These are phyloP conservation scores for Congeria kusceri DNA, from an alignment of 2,888 invertebrate species.

Conservation along the genomic window DNA sequence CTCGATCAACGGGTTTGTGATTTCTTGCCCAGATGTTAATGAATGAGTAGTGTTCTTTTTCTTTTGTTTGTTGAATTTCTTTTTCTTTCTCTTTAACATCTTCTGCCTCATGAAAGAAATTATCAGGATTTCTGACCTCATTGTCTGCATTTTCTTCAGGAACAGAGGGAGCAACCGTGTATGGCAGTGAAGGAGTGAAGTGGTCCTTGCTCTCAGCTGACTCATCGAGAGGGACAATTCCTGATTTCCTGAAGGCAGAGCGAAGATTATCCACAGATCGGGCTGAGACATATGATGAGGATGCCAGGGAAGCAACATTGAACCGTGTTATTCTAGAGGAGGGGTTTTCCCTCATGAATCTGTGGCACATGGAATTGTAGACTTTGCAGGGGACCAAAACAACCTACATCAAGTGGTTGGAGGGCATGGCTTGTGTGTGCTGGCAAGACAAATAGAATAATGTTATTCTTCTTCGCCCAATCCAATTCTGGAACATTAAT, in stretches of 20 bases:
- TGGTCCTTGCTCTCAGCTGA: constrained; percentile 8
- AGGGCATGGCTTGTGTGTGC: constrained; percentile 25
- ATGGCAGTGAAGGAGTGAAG: constrained; percentile 18
- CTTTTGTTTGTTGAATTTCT: neutral
- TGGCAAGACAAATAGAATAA: constrained; percentile 26
- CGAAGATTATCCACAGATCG: constrained; percentile 18
- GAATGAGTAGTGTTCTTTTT: neutral
- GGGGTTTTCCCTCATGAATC: constrained; percentile 32
- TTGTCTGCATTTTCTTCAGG: no score
- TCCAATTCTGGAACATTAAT: constrained; percentile 15
- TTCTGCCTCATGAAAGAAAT: neutral
- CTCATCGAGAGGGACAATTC: constrained; percentile 29
- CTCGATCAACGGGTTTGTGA: neutral
- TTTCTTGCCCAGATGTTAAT: constrained; percentile 4
- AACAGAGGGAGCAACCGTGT: neutral
- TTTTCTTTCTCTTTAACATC: constrained; percentile 2
- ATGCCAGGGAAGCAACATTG: constrained; percentile 36
- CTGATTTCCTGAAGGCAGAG: constrained; percentile 33
- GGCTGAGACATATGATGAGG: constrained; percentile 21
- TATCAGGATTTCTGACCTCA: neutral
- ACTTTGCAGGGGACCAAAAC: constrained; percentile 46
- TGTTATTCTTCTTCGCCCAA: constrained; percentile 32
- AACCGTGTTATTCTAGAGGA: constrained; percentile 34
- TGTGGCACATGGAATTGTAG: constrained; percentile 33
- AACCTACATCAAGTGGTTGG: constrained; percentile 42